phyloP scores from a whole-genome alignment of 2,888 invertebrate genomes.

The Cerceris rybyensis region DNA sequence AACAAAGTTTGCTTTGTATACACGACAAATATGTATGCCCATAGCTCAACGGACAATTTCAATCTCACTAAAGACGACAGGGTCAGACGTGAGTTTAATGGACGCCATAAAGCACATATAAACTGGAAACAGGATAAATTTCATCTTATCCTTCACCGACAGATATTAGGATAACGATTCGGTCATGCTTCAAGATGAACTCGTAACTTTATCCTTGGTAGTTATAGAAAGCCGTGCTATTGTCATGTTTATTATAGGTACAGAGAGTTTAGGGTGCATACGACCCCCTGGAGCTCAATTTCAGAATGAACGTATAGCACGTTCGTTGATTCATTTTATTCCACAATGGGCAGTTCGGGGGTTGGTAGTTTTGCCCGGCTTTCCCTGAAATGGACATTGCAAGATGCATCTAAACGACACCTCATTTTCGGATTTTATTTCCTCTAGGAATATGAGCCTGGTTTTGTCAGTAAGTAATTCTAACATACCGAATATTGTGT shows the following conservation, averaged over 20 bases:
- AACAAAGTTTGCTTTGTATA: too few species aligned
- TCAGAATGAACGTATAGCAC: constrained; percentile 51
- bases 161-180: constrained; percentile 15
- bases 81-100: not conserved
- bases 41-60: not conserved
- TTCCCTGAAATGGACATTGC: constrained; percentile 20
- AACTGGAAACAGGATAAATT: constrained; percentile 8
- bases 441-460: too few species aligned
- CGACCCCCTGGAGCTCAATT: constrained; percentile 69
- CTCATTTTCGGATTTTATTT: not conserved
- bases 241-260: constrained; percentile 57
- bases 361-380: constrained; percentile 34
- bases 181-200: constrained; percentile 31
- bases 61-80: not conserved
- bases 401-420: not conserved
- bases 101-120: not conserved
- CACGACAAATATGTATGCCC: too few species aligned
- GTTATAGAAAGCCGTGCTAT: constrained; percentile 43
- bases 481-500: too few species aligned
- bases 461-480: too few species aligned
- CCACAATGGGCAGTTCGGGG: constrained; percentile 6
- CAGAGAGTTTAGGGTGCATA: constrained; percentile 36
- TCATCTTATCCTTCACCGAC: constrained; percentile 10
- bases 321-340: constrained; percentile 40
- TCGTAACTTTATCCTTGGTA: constrained; percentile 47